Conservation (phyloP, 2,797 vertebrate genomes). For the Thripadectes ignobilis region DNA sequence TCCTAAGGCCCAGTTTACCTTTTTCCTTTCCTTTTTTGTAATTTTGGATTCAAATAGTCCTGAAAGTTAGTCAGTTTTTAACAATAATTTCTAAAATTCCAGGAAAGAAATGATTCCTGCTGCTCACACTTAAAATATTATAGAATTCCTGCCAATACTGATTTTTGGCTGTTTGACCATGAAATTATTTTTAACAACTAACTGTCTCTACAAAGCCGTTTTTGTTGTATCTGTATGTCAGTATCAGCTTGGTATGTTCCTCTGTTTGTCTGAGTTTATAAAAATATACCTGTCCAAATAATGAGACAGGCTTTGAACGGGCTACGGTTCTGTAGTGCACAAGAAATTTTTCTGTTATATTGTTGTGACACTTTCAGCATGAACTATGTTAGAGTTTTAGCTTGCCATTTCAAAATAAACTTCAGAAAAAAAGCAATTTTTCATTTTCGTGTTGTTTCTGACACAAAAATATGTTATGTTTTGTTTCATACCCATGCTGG, state of each 20-base stretch:
- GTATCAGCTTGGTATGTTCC: background rate
- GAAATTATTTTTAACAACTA: background rate
- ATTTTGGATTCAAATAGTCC: background rate
- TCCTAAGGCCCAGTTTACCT: background rate
- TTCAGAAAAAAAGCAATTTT: background rate
- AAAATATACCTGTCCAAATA: background rate
- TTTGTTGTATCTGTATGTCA: background rate
- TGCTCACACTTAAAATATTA: background rate
- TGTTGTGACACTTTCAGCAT: background rate
- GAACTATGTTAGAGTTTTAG: background rate
- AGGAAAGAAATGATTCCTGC: background rate
- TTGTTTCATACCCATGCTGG: background rate
- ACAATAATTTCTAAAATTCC: background rate
- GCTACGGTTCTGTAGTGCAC: accelerated
- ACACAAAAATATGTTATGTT: background rate
- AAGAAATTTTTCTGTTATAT: background rate
- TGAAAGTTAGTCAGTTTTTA: background rate
- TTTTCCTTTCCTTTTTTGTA: background rate
- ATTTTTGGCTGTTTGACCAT: background rate
- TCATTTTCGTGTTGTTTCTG: background rate
- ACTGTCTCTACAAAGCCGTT: background rate
- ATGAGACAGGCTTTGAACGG: background rate
- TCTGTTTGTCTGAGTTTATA: background rate
- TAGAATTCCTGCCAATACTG: background rate
- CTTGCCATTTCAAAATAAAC: background rate